A percentile compares a stretch with the other conserved stretches of the same genome.
These are phyloP conservation scores for Iguana delicatissima DNA, from an alignment of 2,797 vertebrate genomes.

Conservation along the genomic window DNA sequence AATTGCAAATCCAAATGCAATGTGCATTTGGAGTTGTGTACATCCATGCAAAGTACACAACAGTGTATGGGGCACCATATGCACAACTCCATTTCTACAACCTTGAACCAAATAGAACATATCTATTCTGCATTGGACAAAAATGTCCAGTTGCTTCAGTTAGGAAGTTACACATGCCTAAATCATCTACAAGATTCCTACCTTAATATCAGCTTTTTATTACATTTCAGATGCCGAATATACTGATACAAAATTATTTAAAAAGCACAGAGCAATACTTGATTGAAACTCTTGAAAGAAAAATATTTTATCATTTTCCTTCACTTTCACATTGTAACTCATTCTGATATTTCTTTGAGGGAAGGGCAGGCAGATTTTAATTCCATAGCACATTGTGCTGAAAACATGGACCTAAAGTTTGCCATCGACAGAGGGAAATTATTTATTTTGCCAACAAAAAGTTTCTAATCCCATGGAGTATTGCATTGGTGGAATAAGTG, in stretches of 20 bases:
- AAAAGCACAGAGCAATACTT: slow-evolving; percentile 50
- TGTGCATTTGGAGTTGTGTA: no score
- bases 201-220: not conserved
- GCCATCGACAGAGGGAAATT: not conserved
- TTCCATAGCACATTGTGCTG: not conserved
- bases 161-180: slow-evolving; percentile 36
- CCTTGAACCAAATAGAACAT: no score
- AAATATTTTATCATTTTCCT: not conserved
- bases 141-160: no score
- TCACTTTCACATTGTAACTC: slow-evolving; percentile 21
- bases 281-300: slow-evolving; percentile 38
- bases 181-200: not conserved
- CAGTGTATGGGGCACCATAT: no score
- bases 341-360: not conserved
- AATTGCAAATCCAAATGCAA: no score
- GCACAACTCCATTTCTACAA: no score
- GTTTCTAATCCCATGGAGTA: no score
- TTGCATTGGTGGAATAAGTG: no score
- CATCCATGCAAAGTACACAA: no score
- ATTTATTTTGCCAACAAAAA: no score
- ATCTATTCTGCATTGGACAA: no score
- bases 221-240: slow-evolving; percentile 42
- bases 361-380: no score
- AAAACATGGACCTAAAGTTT: not conserved
- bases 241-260: slow-evolving; percentile 31